Base-by-base conservation (phyloP, 2,888 invertebrate genomes). In the Pediacus dermestoides region DNA sequence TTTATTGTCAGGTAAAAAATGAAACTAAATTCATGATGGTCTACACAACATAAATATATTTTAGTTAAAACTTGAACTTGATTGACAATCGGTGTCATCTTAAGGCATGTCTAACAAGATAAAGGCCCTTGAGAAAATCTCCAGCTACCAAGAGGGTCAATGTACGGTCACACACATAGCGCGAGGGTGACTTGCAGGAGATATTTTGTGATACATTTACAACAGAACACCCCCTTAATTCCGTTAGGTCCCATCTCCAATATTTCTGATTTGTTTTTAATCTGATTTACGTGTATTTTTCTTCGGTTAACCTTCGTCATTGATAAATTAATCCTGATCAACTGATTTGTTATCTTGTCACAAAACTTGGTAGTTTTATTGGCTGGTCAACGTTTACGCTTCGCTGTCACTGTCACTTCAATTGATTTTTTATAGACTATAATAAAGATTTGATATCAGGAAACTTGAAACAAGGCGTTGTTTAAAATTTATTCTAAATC, bases 251-350 rank as follows among this genome's bases (percentile, higher is more conserved):
- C 4, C 28, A 3, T 3, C 4, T 28, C 13, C 13, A 28, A 28
- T 28, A 28, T 28, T 28, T 28, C 8, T 28, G 28, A 28, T 28
- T 28, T 28, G 28, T 12, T 28, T 13, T 28, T 28, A 28, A 28
- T 28, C 28, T 28, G 28, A 28, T 28, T 28, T 28, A 14, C 9
- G 10, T 28, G 28, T 28, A 4, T 28, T 28, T 28, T 13, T 14
- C 14, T 11, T 28, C 9, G 10, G 28, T 28, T 9, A 8, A 12
- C 13, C 10, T 28, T 28, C 13, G 8, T 28, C 28, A 28, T 23
- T 28, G 28, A 28, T 13, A 28, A 28, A 28, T 28, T 28, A 28
- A 28, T 28, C 12, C 13, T 28, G 9, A 12, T 8, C 28, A 14
- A 14, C 28, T 28, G 28, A 28, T 28, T 28, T 28, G 3, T 28